Conservation (phyloP, 35 echinoderm and acorn worm genomes). For the Heliocidaris erythrogramma region DNA sequence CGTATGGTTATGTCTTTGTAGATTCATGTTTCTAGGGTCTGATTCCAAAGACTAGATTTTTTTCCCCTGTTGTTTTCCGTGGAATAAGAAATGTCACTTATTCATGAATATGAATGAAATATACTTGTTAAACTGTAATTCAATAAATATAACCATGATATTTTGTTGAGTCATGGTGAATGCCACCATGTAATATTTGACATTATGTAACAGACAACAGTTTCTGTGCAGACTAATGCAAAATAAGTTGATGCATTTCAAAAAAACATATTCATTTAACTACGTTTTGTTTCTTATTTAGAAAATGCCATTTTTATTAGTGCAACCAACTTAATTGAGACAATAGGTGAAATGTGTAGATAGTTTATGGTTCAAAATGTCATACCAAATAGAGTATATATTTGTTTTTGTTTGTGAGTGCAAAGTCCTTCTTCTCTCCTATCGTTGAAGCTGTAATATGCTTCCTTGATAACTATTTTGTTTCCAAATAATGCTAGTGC, state of each 20-base stretch:
- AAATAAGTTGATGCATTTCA: constrained; percentile 4
- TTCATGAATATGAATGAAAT: background rate
- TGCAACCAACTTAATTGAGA: background rate
- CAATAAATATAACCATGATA: background rate
- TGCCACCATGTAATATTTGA: background rate
- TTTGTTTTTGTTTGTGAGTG: constrained; percentile 54
- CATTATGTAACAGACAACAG: background rate
- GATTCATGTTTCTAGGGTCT: constrained; percentile 1
- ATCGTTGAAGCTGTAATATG: constrained; percentile 32
- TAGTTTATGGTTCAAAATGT: constrained; percentile 12
- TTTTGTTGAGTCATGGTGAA: background rate
- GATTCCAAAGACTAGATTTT: background rate
- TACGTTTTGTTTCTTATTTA: background rate
- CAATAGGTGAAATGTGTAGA: constrained; percentile 33
- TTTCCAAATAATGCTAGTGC: constrained; percentile 41
- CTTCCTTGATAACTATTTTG: background rate
- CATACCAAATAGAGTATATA: constrained; percentile 53
- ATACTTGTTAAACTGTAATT: background rate
- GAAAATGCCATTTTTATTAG: background rate
- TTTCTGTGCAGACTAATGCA: background rate
- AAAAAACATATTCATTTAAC: background rate
- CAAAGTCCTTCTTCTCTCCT: constrained; percentile 32
- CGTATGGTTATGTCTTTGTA: background rate
- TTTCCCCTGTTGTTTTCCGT: background rate
- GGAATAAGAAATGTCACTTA: background rate